phyloP scores from a whole-genome alignment of 2,113 vertebrate species.

The Haemorhous mexicanus region DNA sequence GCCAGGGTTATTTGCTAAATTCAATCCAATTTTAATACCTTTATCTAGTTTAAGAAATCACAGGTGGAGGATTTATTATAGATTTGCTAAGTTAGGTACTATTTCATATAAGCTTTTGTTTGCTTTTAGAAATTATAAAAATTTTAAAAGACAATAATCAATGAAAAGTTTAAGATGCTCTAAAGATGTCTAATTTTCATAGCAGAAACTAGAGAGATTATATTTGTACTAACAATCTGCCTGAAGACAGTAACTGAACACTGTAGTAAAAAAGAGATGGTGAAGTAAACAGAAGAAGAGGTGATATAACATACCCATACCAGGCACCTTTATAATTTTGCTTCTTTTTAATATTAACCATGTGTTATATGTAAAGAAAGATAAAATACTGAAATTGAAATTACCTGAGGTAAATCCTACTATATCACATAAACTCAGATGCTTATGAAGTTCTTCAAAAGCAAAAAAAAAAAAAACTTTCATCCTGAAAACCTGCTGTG shows the following conservation, averaged over 20 bases:
- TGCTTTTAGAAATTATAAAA: constrained; percentile 53
- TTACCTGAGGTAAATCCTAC: constrained; percentile 47
- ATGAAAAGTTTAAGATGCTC: constrained; percentile 35
- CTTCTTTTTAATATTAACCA: constrained; percentile 54
- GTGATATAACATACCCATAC: constrained; percentile 31
- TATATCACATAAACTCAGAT: constrained; percentile 19
- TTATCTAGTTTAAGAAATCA: background rate
- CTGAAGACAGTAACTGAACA: constrained; percentile 51
- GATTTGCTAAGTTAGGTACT: background rate
- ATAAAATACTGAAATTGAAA: constrained; percentile 60
- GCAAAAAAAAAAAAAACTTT: background rate
- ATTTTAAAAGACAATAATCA: constrained; percentile 22
- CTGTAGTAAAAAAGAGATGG: constrained; percentile 30
- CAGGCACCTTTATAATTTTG: constrained; percentile 30
- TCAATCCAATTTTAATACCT: background rate
- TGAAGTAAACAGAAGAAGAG: constrained; percentile 60
- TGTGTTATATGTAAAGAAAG: constrained; percentile 51
- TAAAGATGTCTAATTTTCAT: constrained; percentile 23
- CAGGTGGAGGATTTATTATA: background rate
- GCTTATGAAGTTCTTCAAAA: constrained; percentile 41
- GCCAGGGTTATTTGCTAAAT: background rate
- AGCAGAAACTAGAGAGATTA: constrained; percentile 29
- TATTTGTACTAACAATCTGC: constrained; percentile 27
- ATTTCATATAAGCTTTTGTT: constrained; percentile 25
- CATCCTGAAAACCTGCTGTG: background rate